phyloP scores from a whole-genome alignment of 2,113 vertebrate species.

The Epinephelus cyanopodus region DNA sequence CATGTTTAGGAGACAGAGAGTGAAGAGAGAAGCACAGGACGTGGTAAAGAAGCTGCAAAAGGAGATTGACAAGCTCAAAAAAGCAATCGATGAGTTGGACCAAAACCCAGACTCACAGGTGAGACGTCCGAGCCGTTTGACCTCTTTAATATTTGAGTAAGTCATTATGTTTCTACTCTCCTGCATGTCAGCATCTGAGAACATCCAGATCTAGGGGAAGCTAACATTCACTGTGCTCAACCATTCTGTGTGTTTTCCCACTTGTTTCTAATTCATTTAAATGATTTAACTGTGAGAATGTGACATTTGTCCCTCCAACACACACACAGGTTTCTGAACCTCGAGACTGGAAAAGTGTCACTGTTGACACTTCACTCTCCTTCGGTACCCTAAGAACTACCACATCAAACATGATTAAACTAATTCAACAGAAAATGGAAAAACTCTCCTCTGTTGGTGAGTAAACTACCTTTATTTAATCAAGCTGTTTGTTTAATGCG shows the following conservation, averaged over 20 bases:
- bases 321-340: slow-evolving; percentile 26
- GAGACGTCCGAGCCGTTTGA: not conserved
- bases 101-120: slow-evolving; percentile 59
- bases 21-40: slow-evolving; percentile 40
- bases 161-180: not conserved
- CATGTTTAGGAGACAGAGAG: slow-evolving; percentile 27
- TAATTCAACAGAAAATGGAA: slow-evolving; percentile 64
- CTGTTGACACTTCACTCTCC: slow-evolving; percentile 37
- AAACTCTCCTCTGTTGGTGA: slow-evolving; percentile 69
- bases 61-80: slow-evolving; percentile 60
- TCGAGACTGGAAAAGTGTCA: slow-evolving; percentile 11
- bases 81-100: slow-evolving; percentile 33
- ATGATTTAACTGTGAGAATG: not conserved
- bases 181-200: not conserved
- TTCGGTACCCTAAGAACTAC: slow-evolving; percentile 59
- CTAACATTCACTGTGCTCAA: not conserved
- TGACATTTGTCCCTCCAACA: not conserved
- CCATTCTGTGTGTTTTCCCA: not conserved
- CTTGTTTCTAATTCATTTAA: not conserved
- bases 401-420: slow-evolving; percentile 44
- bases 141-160: not conserved
- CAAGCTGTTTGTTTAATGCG: not conserved
- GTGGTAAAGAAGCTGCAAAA: slow-evolving; percentile 55
- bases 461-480: accelerated
- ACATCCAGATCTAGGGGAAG: not conserved